Evolutionary conservation across 2,797 vertebrate genomes (phyloP).

Genomic region (Austrolebias charrua): DNA sequence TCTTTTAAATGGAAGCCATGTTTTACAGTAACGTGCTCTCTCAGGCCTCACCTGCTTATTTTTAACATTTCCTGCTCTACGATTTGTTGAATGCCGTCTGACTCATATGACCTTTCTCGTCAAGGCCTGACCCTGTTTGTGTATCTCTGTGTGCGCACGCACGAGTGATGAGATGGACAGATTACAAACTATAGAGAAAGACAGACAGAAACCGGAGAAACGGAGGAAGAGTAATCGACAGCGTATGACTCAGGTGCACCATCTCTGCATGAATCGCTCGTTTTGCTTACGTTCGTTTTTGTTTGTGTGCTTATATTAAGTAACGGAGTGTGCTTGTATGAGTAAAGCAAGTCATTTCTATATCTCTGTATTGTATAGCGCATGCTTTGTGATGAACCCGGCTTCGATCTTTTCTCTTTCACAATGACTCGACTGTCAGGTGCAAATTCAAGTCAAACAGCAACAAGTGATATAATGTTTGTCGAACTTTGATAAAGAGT

Average conservation of each 20-base stretch:
- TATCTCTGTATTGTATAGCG: conserved; percentile 43
- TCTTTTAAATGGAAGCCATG: background rate
- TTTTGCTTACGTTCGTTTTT: conserved; percentile 29
- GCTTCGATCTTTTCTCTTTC: conserved; percentile 47
- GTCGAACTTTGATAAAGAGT: background rate
- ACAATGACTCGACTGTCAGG: conserved; percentile 49
- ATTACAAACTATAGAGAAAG: conserved; percentile 38
- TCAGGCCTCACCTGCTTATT: conserved; percentile 20
- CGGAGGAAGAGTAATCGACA: conserved; percentile 16
- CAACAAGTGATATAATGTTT: conserved; percentile 1
- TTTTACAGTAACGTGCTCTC: conserved; percentile 8
- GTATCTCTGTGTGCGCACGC: conserved; percentile 14
- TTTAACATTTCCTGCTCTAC: conserved; percentile 11
- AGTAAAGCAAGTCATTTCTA: conserved; percentile 65
- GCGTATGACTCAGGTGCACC: conserved; percentile 35
- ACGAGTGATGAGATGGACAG: conserved; percentile 18
- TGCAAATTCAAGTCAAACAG: conserved; percentile 22
- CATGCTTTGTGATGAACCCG: conserved; percentile 49
- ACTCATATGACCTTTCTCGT: conserved; percentile 66
- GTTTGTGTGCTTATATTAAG: conserved; percentile 33
- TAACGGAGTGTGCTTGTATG: conserved; percentile 35
- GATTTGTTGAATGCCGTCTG: conserved; percentile 38
- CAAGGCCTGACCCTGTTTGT: conserved; percentile 30
- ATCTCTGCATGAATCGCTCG: conserved; percentile 47
- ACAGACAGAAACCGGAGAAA: conserved; percentile 30